Evolutionary conservation across 2,888 invertebrate species (phyloP).

Genomic region (Lomographa bimaculata): DNA sequence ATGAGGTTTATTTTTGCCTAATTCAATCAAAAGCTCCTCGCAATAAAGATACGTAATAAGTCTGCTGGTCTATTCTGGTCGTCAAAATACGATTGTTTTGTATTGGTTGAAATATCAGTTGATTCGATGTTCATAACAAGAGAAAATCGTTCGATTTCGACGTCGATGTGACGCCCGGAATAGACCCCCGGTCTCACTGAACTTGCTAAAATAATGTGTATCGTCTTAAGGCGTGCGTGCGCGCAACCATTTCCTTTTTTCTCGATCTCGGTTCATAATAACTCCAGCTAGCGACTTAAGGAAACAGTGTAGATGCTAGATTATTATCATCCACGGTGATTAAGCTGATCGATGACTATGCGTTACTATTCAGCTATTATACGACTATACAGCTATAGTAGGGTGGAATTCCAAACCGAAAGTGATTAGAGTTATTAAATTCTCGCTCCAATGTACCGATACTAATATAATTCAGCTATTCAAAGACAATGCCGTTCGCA

Average conservation of each 20-base stretch:
- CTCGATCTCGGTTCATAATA: conserved; percentile 56
- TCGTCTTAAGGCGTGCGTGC: conserved; percentile 44
- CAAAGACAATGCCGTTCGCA: conserved; percentile 22
- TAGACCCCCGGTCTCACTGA: too few relatives aligned
- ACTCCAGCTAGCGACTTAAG: conserved; percentile 48
- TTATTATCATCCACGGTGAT: conserved; percentile 41
- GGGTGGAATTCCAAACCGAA: conserved; percentile 41
- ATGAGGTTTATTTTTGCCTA: too few relatives aligned
- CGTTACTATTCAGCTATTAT: conserved; percentile 44
- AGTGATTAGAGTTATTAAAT: conserved; percentile 34
- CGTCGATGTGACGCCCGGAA: too few relatives aligned
- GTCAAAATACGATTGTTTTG: too few relatives aligned
- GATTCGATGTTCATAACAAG: too few relatives aligned
- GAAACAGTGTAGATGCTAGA: conserved; percentile 30
- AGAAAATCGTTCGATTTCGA: too few relatives aligned
- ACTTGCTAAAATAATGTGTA: too few relatives aligned
- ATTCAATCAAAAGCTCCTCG: too few relatives aligned
- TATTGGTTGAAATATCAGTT: too few relatives aligned
- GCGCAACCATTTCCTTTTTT: conserved; percentile 55
- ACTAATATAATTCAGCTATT: conserved; percentile 24
- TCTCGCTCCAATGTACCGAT: conserved; percentile 20
- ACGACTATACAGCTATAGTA: conserved; percentile 43
- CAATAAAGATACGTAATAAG: too few relatives aligned
- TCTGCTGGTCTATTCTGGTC: too few relatives aligned
- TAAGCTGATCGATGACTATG: conserved; percentile 40